Percentiles rank a stretch among this genome's conserved stretches.
phyloP scores from a whole-genome alignment of 1,140 invertebrate genomes.

The Goniozus legneri region DNA sequence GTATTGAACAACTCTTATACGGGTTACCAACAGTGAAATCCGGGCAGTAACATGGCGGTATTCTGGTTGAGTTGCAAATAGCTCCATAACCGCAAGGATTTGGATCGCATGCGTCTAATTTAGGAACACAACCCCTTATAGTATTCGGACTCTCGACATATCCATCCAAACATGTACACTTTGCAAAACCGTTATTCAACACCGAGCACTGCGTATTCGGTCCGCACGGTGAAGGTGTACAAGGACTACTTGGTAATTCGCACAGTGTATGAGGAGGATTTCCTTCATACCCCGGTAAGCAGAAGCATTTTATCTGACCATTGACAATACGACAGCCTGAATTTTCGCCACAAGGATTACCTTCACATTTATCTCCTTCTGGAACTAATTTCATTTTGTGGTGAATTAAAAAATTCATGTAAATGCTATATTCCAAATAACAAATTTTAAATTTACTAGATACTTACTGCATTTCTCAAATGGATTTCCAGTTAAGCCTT shows the following conservation, averaged over 20 bases:
- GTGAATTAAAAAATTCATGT: neutral
- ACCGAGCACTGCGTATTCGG: constrained; percentile 83
- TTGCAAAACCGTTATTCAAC: constrained; percentile 76
- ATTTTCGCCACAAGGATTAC: constrained; percentile 81
- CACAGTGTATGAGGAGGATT: constrained; percentile 71
- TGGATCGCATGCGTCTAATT: constrained; percentile 74
- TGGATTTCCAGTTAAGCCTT: constrained; percentile 85
- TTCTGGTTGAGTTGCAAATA: constrained; percentile 71
- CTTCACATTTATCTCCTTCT: constrained; percentile 77
- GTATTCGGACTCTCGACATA: constrained; percentile 85
- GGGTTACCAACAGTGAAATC: constrained; percentile 73
- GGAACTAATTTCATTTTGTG: constrained; percentile 63
- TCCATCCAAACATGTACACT: constrained; percentile 80
- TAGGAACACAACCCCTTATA: constrained; percentile 75
- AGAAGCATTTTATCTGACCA: constrained; percentile 75
- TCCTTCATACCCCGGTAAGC: constrained; percentile 83
- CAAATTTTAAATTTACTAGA: neutral
- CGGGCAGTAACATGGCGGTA: constrained; percentile 79
- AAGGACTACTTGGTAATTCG: constrained; percentile 68
- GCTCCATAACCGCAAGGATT: constrained; percentile 78
- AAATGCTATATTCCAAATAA: too few relatives aligned
- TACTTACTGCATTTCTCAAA: constrained; percentile 87
- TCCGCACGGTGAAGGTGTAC: constrained; percentile 81
- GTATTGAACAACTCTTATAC: constrained; percentile 64
- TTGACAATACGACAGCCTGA: constrained; percentile 73